Evolutionary conservation across 2,113 vertebrate species (phyloP).

Genomic region (Eidolon helvum): DNA sequence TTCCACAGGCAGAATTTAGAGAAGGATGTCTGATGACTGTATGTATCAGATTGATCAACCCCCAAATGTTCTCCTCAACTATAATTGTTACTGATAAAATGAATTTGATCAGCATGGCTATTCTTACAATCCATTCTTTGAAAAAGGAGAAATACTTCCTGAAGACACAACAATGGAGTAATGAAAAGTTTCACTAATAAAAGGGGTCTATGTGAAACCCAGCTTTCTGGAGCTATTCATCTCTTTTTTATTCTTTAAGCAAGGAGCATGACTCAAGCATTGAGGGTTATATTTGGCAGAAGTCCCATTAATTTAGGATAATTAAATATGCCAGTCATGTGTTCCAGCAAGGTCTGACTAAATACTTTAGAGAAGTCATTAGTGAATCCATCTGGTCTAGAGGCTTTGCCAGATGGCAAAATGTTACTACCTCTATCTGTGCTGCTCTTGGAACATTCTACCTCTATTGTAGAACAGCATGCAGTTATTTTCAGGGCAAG

Average conservation of each 20-base stretch:
- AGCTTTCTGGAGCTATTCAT: conserved; percentile 46
- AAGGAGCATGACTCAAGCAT: conserved; percentile 57
- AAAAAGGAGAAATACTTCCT: conserved; percentile 34
- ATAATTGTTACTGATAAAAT: conserved; percentile 7
- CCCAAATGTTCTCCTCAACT: conserved; percentile 58
- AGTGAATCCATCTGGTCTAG: conserved; percentile 82
- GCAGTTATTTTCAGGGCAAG: not conserved
- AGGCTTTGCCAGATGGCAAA: conserved; percentile 83
- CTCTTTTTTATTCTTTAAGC: conserved; percentile 51
- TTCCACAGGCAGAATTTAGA: conserved; percentile 40
- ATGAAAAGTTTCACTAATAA: conserved; percentile 65
- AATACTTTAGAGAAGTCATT: conserved; percentile 82
- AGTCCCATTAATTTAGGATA: conserved; percentile 76
- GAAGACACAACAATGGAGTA: conserved; percentile 45
- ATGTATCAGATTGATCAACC: not conserved
- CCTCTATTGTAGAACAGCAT: not conserved
- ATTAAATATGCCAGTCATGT: conserved; percentile 80
- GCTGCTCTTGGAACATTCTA: conserved; percentile 65
- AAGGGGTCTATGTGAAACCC: conserved; percentile 25
- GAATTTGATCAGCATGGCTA: not conserved
- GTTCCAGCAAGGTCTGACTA: conserved; percentile 77
- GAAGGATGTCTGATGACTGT: conserved; percentile 2
- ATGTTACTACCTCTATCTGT: conserved; percentile 58
- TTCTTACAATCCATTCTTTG: not conserved
- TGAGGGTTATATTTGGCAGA: conserved; percentile 68